Evolutionary conservation across 2,888 invertebrate genomes (phyloP).

Genomic region (Dicyrtomina minuta): DNA sequence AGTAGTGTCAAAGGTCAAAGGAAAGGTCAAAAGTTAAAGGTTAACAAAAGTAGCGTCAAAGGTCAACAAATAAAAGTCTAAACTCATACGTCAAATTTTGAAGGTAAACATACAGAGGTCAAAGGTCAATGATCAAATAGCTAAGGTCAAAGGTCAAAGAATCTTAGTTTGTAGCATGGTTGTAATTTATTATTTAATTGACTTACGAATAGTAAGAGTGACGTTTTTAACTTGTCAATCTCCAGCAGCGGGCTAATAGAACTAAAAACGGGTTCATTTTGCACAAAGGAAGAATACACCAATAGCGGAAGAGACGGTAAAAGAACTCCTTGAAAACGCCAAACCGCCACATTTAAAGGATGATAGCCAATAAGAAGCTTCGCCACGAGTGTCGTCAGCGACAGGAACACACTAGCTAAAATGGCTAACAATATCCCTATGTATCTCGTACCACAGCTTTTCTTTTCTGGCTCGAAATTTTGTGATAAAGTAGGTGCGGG

Average conservation of each 20-base stretch:
- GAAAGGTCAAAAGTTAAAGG: no score
- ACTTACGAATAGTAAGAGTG: conserved; percentile 43
- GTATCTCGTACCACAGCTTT: background rate
- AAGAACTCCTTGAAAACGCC: conserved; percentile 48
- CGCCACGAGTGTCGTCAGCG: conserved; percentile 40
- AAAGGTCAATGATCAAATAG: no score
- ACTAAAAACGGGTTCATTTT: conserved; percentile 36
- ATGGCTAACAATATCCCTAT: conserved; percentile 42
- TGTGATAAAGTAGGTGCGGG: no score
- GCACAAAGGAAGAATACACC: conserved; percentile 31
- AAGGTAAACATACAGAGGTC: no score
- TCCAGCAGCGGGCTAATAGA: conserved; percentile 31
- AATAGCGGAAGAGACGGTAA: conserved; percentile 38
- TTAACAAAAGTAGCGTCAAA: no score
- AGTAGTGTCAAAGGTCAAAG: no score
- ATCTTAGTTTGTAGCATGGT: no score
- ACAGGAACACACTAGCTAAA: conserved; percentile 41
- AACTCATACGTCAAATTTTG: no score
- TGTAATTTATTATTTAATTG: no score
- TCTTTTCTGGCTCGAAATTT: background rate
- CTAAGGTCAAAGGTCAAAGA: no score
- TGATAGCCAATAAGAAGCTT: conserved; percentile 43
- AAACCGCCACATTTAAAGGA: conserved; percentile 41
- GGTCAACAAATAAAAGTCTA: no score
- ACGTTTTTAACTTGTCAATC: conserved; percentile 34